Conservation (phyloP, 2,888 invertebrate genomes). For the Tenthredo notha region DNA sequence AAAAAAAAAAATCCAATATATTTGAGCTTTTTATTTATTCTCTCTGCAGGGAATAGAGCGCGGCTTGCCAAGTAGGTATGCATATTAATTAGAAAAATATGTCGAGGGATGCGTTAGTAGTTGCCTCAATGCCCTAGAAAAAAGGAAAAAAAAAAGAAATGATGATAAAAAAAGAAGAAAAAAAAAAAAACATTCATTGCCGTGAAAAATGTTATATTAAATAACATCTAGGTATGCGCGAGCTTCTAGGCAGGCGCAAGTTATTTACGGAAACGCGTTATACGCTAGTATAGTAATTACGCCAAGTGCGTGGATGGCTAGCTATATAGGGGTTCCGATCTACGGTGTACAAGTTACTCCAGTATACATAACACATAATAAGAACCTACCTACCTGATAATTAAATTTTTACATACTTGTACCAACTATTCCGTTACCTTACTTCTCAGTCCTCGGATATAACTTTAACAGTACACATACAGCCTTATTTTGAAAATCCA, state of each 20-base stretch:
- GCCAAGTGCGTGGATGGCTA: background rate
- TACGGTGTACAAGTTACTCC: background rate
- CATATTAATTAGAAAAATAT: conserved; percentile 1
- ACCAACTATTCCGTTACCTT: background rate
- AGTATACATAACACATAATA: background rate
- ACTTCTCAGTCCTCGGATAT: background rate
- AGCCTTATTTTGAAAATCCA: too few species aligned
- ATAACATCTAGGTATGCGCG: background rate
- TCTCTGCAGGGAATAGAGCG: too few species aligned
- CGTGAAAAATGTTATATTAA: background rate
- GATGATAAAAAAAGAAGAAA: too few species aligned
- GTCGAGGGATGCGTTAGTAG: background rate
- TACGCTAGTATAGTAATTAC: background rate
- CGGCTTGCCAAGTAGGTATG: too few species aligned
- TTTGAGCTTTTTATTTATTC: too few species aligned
- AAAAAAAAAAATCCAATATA: too few species aligned
- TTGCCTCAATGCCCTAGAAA: background rate
- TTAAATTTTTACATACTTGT: background rate
- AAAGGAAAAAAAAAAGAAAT: background rate
- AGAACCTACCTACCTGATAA: background rate
- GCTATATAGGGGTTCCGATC: background rate
- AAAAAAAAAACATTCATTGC: background rate
- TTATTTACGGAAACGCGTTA: conserved; percentile 3
- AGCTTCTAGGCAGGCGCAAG: background rate
- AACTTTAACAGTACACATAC: too few species aligned